These are phyloP conservation scores for Circaetus cinerascens DNA, from an alignment of 2,113 vertebrate genomes.

Conservation along the genomic window DNA sequence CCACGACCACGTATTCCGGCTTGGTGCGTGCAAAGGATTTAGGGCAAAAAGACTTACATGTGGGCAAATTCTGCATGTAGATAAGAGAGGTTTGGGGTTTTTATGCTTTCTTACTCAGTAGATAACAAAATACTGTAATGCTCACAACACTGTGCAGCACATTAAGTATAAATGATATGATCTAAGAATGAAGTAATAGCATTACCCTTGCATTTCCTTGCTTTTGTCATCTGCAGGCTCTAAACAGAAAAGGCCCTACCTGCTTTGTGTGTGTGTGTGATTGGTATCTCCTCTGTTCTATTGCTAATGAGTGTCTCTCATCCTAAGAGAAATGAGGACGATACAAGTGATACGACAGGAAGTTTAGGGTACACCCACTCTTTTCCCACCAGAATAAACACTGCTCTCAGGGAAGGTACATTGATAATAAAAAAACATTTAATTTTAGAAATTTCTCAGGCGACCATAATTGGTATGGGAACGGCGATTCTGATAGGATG, in stretches of 20 bases:
- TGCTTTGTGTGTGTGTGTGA: background rate
- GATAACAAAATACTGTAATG: background rate
- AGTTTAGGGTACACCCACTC: constrained; percentile 32
- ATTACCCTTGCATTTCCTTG: background rate
- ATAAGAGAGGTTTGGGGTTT: background rate
- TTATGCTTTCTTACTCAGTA: background rate
- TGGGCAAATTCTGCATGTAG: background rate
- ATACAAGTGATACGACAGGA: background rate
- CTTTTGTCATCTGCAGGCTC: background rate
- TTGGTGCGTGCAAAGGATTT: background rate
- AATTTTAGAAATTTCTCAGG: constrained; percentile 8
- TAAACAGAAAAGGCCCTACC: background rate
- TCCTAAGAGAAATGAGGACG: background rate
- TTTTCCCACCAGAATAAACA: constrained; percentile 46
- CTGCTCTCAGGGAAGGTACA: constrained; percentile 12
- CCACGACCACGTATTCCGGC: rapidly evolving
- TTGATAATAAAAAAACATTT: constrained; percentile 10
- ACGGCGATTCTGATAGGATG: background rate
- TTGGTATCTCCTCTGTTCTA: constrained; percentile 15
- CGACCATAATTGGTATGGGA: background rate
- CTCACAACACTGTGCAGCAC: background rate
- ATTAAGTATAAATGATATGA: background rate
- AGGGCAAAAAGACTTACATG: background rate
- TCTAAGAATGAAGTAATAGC: background rate
- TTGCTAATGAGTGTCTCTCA: constrained; percentile 10